These are phyloP conservation scores for Mycteria americana DNA, from an alignment of 2,797 vertebrate species.

Conservation along the genomic window DNA sequence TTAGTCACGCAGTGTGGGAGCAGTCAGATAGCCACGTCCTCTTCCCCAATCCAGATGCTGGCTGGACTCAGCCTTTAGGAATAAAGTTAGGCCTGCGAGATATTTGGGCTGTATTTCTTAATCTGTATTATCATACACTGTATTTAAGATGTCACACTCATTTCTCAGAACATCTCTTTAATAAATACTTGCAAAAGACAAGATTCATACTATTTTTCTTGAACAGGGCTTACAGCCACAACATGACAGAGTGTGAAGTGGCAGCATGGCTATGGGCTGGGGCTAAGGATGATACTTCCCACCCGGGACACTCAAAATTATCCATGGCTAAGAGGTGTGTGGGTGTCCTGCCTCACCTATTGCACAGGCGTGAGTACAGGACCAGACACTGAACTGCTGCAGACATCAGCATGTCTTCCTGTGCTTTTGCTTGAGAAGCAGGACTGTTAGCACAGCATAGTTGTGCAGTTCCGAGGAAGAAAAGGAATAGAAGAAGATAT, in stretches of 20 bases:
- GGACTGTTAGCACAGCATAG: background rate
- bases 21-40: background rate
- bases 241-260: background rate
- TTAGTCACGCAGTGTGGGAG: background rate
- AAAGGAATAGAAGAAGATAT: background rate
- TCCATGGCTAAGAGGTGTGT: background rate
- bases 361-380: background rate
- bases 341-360: background rate
- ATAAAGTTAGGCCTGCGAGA: background rate
- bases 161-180: background rate
- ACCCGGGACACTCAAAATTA: fast-evolving
- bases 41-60: background rate
- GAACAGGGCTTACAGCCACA: background rate
- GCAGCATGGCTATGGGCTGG: background rate
- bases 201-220: background rate
- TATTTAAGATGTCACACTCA: background rate
- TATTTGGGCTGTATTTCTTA: background rate
- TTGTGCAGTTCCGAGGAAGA: background rate
- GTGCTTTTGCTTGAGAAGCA: background rate
- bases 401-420: background rate
- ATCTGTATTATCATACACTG: background rate
- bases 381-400: background rate
- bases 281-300: background rate
- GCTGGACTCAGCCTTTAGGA: background rate
- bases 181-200: background rate